These are phyloP conservation scores for Rhyacophila brunnea DNA, from an alignment of 1,140 invertebrate species.

Conservation along the genomic window DNA sequence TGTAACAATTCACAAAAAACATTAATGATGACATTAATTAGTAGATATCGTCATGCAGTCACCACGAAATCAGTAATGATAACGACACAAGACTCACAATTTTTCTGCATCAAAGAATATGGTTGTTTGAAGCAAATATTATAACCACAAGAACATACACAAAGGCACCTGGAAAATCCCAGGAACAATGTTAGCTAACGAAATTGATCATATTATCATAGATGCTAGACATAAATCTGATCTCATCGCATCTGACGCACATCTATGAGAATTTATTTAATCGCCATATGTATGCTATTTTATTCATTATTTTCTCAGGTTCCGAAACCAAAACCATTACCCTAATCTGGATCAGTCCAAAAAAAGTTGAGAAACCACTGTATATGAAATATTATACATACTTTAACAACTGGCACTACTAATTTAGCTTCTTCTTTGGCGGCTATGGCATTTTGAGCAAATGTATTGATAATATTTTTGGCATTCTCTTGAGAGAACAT, in stretches of 20 bases:
- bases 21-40: not conserved
- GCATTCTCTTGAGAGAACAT: slow-evolving; percentile 91
- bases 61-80: not conserved
- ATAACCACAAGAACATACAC: not conserved
- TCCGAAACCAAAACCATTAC: no score
- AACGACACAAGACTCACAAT: no score
- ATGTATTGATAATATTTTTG: slow-evolving; percentile 81
- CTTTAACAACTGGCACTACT: slow-evolving; percentile 47
- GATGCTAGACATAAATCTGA: no score
- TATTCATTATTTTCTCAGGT: no score
- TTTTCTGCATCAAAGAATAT: not conserved
- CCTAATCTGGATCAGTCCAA: no score
- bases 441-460: slow-evolving; percentile 67
- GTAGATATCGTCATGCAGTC: not conserved
- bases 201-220: no score
- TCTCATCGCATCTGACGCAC: no score
- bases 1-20: slow-evolving; percentile 30
- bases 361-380: no score
- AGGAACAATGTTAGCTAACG: not conserved
- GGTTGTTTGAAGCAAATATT: not conserved
- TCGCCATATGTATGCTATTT: no score
- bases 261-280: no score
- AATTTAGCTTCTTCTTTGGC: slow-evolving; percentile 64
- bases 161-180: not conserved
- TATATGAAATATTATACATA: no score